A percentile compares a stretch with the other conserved stretches of the same genome.
These are phyloP conservation scores for Pomatostomus ruficeps DNA, from an alignment of 2,113 vertebrate species.

Conservation along the genomic window DNA sequence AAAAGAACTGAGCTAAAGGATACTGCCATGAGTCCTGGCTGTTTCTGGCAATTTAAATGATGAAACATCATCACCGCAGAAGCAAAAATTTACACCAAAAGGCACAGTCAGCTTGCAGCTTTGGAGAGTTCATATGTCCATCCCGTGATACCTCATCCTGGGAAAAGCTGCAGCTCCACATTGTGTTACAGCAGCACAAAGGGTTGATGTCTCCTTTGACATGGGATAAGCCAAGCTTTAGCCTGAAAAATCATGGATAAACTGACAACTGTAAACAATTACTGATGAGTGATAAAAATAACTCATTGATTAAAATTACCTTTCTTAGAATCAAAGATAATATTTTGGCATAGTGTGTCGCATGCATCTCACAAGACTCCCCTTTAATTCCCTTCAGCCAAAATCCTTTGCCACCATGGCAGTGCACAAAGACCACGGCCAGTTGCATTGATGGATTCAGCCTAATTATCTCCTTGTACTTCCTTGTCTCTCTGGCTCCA, in stretches of 20 bases:
- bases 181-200: background rate
- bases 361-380: background rate
- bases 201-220: background rate
- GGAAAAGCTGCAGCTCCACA: background rate
- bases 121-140: accelerated
- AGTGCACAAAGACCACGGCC: background rate
- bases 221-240: background rate
- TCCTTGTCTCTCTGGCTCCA: constrained; percentile 58
- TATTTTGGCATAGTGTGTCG: background rate
- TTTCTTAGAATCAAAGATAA: background rate
- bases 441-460: background rate
- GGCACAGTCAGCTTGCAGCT: background rate
- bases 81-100: background rate
- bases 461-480: background rate
- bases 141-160: background rate
- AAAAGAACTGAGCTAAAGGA: background rate
- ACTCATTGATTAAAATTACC: background rate
- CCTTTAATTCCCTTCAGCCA: background rate
- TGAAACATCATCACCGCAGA: background rate
- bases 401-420: background rate
- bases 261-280: background rate
- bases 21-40: background rate
- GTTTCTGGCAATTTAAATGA: background rate
- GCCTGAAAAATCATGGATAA: background rate
- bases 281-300: background rate